phyloP scores from a whole-genome alignment of 1,140 invertebrate species.

The Plutomurus gul region DNA sequence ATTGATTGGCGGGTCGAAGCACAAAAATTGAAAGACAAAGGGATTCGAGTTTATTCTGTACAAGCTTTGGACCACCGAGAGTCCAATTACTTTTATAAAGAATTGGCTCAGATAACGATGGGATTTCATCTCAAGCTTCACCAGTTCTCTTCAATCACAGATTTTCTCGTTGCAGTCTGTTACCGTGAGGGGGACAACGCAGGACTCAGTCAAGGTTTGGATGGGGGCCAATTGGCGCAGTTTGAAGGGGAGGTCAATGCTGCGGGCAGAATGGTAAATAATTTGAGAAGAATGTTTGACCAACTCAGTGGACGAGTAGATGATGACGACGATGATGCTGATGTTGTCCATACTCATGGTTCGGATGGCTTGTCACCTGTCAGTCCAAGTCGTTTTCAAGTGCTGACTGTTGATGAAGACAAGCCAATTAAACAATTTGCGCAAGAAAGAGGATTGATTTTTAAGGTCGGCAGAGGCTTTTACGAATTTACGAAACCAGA shows the following conservation, averaged over 20 bases:
- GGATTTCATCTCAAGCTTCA: slow-evolving; percentile 36
- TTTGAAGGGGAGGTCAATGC: slow-evolving; percentile 23
- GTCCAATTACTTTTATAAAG: not conserved
- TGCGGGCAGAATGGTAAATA: slow-evolving; percentile 31
- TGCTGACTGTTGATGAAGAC: slow-evolving; percentile 13
- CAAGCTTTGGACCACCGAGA: not conserved
- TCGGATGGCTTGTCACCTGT: not conserved
- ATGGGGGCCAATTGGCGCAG: not conserved
- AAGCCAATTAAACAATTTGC: slow-evolving; percentile 32
- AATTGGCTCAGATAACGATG: slow-evolving; percentile 5
- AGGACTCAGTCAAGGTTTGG: not conserved
- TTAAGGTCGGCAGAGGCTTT: slow-evolving; percentile 33
- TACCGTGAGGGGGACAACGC: slow-evolving; percentile 31
- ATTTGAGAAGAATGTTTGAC: slow-evolving; percentile 29
- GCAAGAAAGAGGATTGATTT: slow-evolving; percentile 18
- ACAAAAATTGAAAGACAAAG: slow-evolving; percentile 14
- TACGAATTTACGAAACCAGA: slow-evolving; percentile 42
- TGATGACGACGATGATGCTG: not conserved
- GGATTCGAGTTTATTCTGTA: slow-evolving; percentile 36
- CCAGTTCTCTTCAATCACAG: slow-evolving; percentile 37
- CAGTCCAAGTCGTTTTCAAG: slow-evolving; percentile 40
- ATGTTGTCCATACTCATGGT: too few species aligned
- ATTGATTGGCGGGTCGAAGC: slow-evolving; percentile 40
- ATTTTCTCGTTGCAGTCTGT: slow-evolving; percentile 37
- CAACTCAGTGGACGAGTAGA: not conserved